These are phyloP conservation scores for Meandrusa payeni DNA, from an alignment of 2,888 invertebrate genomes.

Conservation along the genomic window DNA sequence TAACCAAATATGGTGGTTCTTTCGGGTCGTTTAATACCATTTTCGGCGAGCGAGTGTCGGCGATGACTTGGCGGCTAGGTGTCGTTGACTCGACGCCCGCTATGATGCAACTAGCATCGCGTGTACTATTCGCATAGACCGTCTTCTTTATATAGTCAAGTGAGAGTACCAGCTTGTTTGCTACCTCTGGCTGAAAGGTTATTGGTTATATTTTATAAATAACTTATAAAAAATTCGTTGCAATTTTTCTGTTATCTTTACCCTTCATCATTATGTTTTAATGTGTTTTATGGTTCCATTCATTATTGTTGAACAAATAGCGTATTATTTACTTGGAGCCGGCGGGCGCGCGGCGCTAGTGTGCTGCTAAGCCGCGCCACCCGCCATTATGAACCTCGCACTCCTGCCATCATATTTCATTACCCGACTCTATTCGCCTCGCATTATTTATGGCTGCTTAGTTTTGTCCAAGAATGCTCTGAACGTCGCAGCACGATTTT, in stretches of 20 bases:
- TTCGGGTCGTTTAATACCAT: slow-evolving; percentile 24
- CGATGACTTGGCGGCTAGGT: slow-evolving; percentile 53
- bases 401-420: slow-evolving; percentile 68
- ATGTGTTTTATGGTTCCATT: slow-evolving; percentile 21
- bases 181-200: no score
- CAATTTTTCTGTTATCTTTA: no score
- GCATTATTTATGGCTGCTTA: slow-evolving; percentile 69
- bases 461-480: slow-evolving; percentile 62
- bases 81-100: slow-evolving; percentile 66
- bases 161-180: slow-evolving; percentile 3
- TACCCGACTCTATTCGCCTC: slow-evolving; percentile 62
- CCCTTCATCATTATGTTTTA: slow-evolving; percentile 15
- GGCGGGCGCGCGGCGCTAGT: slow-evolving; percentile 20
- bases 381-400: slow-evolving; percentile 55
- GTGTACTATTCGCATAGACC: slow-evolving; percentile 62
- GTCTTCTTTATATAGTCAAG: slow-evolving; percentile 32
- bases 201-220: no score
- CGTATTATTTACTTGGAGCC: slow-evolving; percentile 1
- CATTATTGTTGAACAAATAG: slow-evolving; percentile 15
- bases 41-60: slow-evolving; percentile 32
- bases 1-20: slow-evolving; percentile 17
- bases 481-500: slow-evolving; percentile 50
- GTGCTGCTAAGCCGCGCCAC: slow-evolving; percentile 41
- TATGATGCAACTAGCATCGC: slow-evolving; percentile 58
- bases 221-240: no score